A percentile compares a stretch with the other conserved stretches of the same genome.
These are phyloP conservation scores for Macropus fuliginosus DNA, from an alignment of 2,797 vertebrate species.

Conservation along the genomic window DNA sequence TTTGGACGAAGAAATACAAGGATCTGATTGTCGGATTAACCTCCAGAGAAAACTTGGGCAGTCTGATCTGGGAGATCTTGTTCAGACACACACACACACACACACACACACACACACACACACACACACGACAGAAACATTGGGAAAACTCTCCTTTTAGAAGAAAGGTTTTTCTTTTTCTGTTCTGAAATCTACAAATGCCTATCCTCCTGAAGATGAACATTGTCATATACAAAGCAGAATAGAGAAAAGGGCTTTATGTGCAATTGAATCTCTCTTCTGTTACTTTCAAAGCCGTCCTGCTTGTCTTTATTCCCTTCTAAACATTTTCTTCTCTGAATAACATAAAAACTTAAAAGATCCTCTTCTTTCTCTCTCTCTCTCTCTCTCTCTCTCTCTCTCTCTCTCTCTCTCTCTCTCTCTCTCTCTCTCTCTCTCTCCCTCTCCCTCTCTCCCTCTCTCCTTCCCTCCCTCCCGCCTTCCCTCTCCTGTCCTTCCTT, in stretches of 20 bases:
- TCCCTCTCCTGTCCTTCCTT: too few species aligned
- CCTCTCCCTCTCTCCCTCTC: background rate
- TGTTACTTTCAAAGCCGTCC: background rate
- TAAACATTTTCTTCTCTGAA: background rate
- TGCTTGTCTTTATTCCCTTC: background rate
- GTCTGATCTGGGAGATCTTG: slow-evolving; percentile 11
- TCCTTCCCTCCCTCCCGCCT: background rate
- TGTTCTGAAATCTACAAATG: background rate
- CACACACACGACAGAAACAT: background rate
- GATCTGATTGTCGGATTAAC: slow-evolving; percentile 1
- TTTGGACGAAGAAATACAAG: background rate
- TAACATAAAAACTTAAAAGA: background rate
- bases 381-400: too few species aligned
- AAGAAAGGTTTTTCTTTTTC: background rate
- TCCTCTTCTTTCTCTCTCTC: background rate
- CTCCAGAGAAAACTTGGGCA: background rate
- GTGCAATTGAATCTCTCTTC: background rate
- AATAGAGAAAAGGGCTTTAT: background rate
- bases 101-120: background rate
- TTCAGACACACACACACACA: slow-evolving; percentile 23
- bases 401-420: too few species aligned
- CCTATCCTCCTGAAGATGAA: background rate
- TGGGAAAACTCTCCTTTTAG: background rate
- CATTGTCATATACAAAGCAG: background rate
- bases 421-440: accelerated